phyloP scores from a whole-genome alignment of 2,888 invertebrate genomes.

The Stenchaetothrips biformis region DNA sequence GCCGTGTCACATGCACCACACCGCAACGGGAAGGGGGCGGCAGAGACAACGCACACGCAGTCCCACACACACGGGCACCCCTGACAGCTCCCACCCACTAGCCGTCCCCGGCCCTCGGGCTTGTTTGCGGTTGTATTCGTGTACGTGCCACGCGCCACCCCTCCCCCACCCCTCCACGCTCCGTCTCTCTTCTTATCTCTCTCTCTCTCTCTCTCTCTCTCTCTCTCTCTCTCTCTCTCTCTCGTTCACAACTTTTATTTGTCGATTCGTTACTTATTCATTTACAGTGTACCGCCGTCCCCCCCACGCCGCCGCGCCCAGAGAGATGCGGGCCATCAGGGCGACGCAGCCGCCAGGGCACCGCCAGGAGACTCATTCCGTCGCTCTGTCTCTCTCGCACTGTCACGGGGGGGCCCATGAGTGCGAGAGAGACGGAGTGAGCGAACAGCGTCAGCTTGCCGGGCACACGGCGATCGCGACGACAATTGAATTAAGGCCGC shows the following conservation, averaged over 20 bases:
- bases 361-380: background rate
- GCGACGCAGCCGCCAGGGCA: background rate
- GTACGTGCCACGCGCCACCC: background rate
- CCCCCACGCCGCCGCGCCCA: background rate
- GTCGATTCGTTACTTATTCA: background rate
- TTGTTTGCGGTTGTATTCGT: background rate
- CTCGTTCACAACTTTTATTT: conserved; percentile 16
- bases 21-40: too few relatives aligned
- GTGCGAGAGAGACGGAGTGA: too few relatives aligned
- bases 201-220: conserved; percentile 25
- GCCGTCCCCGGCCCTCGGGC: background rate
- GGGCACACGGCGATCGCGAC: conserved; percentile 25
- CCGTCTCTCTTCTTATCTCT: conserved; percentile 29
- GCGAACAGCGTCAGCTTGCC: background rate
- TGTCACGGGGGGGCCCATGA: background rate
- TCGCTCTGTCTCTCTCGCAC: background rate
- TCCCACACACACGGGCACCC: conserved; percentile 9
- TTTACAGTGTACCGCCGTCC: background rate
- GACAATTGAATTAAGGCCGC: conserved; percentile 28
- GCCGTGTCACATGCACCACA: too few relatives aligned
- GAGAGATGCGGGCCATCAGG: background rate
- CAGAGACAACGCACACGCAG: too few relatives aligned
- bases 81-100: background rate
- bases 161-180: conserved; percentile 26
- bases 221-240: conserved; percentile 24